Conservation (phyloP, 2,888 invertebrate genomes). For the Coronaproctus castanopsis region DNA sequence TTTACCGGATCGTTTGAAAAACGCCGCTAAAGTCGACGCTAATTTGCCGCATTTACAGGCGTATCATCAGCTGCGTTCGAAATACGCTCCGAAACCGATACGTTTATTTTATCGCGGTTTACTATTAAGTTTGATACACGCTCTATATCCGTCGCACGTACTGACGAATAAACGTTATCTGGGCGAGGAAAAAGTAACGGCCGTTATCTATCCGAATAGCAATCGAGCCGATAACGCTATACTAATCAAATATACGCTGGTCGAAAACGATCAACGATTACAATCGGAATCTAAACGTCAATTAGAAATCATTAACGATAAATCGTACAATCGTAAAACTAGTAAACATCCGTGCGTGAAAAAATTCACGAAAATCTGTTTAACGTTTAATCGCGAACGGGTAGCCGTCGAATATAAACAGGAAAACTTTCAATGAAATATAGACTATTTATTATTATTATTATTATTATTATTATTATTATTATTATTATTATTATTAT, state of each 20-base stretch:
- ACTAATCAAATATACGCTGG: background rate
- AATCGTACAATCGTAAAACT: background rate
- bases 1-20: background rate
- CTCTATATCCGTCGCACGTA: background rate
- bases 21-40: too few species aligned
- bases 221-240: background rate
- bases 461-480: too few species aligned
- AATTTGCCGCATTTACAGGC: too few species aligned
- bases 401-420: background rate
- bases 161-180: background rate
- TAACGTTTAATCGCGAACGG: background rate
- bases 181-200: background rate
- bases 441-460: too few species aligned
- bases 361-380: background rate
- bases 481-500: too few species aligned
- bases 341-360: background rate
- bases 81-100: background rate
- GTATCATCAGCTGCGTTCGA: too few species aligned
- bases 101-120: background rate
- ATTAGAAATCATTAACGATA: background rate
- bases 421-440: too few species aligned
- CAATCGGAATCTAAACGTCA: background rate
- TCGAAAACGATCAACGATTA: background rate
- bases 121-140: background rate
- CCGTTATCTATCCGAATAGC: background rate